These are phyloP conservation scores for Phocides pigmalion DNA, from an alignment of 1,140 invertebrate genomes.

Conservation along the genomic window DNA sequence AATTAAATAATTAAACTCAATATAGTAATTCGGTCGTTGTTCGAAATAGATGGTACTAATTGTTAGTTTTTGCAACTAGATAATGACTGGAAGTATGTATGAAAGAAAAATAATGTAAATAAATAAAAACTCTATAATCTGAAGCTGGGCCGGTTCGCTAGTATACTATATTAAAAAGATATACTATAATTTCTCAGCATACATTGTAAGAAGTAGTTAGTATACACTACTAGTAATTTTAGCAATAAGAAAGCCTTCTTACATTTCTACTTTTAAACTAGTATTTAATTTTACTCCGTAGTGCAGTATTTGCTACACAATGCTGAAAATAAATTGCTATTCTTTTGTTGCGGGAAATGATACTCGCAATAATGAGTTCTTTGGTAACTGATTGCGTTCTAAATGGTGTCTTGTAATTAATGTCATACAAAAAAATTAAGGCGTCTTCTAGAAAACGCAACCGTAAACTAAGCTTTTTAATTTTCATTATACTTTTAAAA, in stretches of 20 bases:
- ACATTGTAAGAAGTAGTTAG: too few relatives aligned
- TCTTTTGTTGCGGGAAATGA: conserved; percentile 34
- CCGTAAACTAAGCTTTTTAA: conserved; percentile 16
- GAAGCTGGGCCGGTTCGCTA: too few relatives aligned
- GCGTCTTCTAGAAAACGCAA: conserved; percentile 2
- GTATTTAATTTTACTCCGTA: conserved; percentile 18
- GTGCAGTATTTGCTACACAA: conserved; percentile 17
- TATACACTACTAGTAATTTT: too few relatives aligned
- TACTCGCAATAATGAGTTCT: conserved; percentile 31
- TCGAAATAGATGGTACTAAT: too few relatives aligned
- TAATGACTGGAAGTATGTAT: too few relatives aligned
- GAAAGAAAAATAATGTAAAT: too few relatives aligned
- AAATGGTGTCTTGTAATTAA: conserved; percentile 30
- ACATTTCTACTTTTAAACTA: neutral
- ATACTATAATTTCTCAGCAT: too few relatives aligned
- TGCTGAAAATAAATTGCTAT: conserved; percentile 32
- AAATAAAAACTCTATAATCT: too few relatives aligned
- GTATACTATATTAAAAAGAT: too few relatives aligned
- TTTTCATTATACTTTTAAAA: conserved; percentile 23
- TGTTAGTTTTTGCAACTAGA: too few relatives aligned
- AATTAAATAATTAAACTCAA: too few relatives aligned
- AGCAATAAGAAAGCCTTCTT: neutral
- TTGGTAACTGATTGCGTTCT: conserved; percentile 34
- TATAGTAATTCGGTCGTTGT: too few relatives aligned
- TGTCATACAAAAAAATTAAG: conserved; percentile 17